Base-by-base conservation (phyloP, 2,113 vertebrate genomes). In the Cervus canadensis region DNA sequence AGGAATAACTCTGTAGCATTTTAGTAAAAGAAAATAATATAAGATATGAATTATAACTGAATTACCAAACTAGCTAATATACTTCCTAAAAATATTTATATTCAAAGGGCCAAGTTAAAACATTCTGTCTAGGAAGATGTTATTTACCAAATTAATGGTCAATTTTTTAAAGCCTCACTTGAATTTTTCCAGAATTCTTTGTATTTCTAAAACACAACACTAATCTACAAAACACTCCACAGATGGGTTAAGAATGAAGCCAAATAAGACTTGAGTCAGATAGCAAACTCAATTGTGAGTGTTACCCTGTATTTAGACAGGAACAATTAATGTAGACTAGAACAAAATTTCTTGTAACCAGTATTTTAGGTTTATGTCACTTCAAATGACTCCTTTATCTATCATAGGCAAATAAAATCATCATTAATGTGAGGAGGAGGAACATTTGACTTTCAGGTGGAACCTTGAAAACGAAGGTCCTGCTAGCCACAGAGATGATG, bases 171-270 rank as follows among this genome's bases (percentile, higher is more conserved):
- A 95, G 21, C n/a, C 59, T 97, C 59, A 36, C 28, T 89, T 71
- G 33, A 92, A 76, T 79, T 84, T 79, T 86, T 56, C 33, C 15
- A 93, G 45, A 8, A 95, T 76, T 82, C 50, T 96, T 91, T 71
- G 11, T 71, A 90, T 84, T 94, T 90, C 43, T 19, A 96, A 97
- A 95, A 67, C 16, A 96, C 3, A 76, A 81, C 25, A 60, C n/a
- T 43, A 36, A 81, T 76, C 40, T 91, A 89, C 6, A 79, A 88
- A 88, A n/a, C 15, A 48, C 60, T 93, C 15, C 48, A 62, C 19
- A 81, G 25, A 96, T 86, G 33, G 6, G 59, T 76, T 89, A 90
- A 94, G 36, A 95, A 96, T 56, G n/a, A 95, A 95, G 48, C 94
- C 16, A 74, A 76, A 92, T 36, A 74, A 91, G 93, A 30, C 28